Evolutionary conservation across 2,797 vertebrate genomes (phyloP).

Genomic region (Labroides dimidiatus): DNA sequence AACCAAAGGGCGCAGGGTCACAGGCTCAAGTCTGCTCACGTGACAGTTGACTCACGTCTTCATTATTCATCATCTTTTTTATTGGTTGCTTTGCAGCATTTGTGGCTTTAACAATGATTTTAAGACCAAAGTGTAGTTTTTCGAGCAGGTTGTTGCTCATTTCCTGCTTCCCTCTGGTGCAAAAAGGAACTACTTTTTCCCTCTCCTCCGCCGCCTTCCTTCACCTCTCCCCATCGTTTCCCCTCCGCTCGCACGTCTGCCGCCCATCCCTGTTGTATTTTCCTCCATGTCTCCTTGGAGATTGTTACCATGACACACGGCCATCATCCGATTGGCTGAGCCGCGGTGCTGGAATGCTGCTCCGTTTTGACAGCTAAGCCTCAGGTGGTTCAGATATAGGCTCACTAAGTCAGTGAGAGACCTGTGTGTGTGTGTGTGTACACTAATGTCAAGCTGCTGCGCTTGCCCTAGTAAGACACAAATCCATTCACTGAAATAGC

Average conservation of each 20-base stretch:
- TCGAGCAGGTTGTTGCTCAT: not conserved
- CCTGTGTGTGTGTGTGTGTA: not conserved
- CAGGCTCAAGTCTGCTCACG: slow-evolving; percentile 18
- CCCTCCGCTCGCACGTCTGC: slow-evolving; percentile 15
- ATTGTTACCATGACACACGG: slow-evolving; percentile 69
- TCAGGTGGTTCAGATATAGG: slow-evolving; percentile 64
- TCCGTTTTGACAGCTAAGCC: slow-evolving; percentile 60
- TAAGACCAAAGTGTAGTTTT: not conserved
- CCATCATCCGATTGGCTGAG: slow-evolving; percentile 46
- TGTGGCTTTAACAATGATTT: not conserved
- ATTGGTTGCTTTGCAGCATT: not conserved
- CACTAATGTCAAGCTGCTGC: slow-evolving; percentile 22
- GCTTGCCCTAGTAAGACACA: slow-evolving; percentile 20
- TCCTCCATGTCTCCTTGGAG: slow-evolving; percentile 69
- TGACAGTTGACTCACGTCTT: not conserved
- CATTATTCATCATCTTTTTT: not conserved
- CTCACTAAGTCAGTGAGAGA: slow-evolving; percentile 40
- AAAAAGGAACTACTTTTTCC: not conserved
- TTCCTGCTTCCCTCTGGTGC: not conserved
- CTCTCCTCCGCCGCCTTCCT: not conserved
- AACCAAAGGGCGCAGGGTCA: slow-evolving; percentile 57
- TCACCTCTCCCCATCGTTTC: slow-evolving; percentile 12
- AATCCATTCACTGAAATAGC: slow-evolving; percentile 48
- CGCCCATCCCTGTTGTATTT: slow-evolving; percentile 61
- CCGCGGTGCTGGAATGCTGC: slow-evolving; percentile 48